phyloP scores from a whole-genome alignment of 2,113 vertebrate genomes.

The Myrmecobius fasciatus region DNA sequence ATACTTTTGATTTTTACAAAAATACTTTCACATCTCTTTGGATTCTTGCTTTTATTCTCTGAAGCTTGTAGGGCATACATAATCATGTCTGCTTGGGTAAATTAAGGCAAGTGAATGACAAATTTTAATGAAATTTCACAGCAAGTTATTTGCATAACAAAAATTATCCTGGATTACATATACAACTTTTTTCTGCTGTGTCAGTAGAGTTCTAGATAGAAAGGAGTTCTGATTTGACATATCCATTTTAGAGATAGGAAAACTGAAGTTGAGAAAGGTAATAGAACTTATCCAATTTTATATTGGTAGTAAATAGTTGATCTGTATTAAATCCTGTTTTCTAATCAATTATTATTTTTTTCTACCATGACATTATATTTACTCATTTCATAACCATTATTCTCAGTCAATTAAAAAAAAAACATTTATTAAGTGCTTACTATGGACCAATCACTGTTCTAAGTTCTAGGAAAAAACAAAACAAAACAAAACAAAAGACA shows the following conservation, averaged over 20 bases:
- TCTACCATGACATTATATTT: neutral
- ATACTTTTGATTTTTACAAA: neutral
- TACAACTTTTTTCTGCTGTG: neutral
- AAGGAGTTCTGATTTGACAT: neutral
- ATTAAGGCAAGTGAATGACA: neutral
- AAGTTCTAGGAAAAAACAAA: neutral
- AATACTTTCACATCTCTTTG: neutral
- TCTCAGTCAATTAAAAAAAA: neutral
- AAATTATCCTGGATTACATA: neutral
- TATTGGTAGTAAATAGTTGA: fast-evolving
- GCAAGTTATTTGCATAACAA: neutral
- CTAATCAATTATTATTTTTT: neutral
- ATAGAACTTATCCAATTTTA: fast-evolving
- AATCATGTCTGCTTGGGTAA: neutral
- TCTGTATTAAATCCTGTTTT: too few species aligned
- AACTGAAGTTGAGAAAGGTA: neutral
- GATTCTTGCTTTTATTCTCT: neutral
- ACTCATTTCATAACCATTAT: neutral
- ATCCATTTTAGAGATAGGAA: neutral
- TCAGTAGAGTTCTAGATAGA: neutral
- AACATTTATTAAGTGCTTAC: neutral
- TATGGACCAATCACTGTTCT: neutral
- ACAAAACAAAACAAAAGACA: neutral
- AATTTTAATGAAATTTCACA: neutral
- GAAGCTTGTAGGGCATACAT: neutral